Evolutionary conservation across 2,113 vertebrate species (phyloP), one percentile per base, ranked within the genome.

Genomic region (Choloepus hoffmanni): DNA sequence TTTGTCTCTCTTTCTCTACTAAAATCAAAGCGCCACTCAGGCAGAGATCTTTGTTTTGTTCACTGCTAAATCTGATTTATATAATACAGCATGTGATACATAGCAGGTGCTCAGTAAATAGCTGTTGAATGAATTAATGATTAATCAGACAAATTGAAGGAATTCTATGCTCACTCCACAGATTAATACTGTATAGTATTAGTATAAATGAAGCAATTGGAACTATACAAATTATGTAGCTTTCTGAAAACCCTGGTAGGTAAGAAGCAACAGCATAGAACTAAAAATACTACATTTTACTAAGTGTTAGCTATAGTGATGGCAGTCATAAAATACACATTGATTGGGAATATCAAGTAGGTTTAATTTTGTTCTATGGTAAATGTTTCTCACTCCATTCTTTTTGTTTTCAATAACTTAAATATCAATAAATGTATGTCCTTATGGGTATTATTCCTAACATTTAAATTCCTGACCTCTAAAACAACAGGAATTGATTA

Each of bases 401-500:
- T 92, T 92, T 94, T 94, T 92, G 36, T 95, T 97, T 97, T 89
- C 86, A 94, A 89, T 92, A 91, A 92, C 89, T 90, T 96, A 74
- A 74, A 86, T 97, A 90, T 86, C 93, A 97, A 79, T 95, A 98
- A 94, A 91, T 76, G 45, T 95, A 81, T 84, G 94, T 94, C 87
- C 83, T 87, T 83, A 86, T 81, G 94, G 94, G 81, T 78, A 97
- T 92, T 74, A 97, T 67, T 55, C 74, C 62, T 97, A 85, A 95
- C 85, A 98, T 19, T 95, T 94, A 85, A 96, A 96, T 95, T 95
- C 93, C 85, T 97, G 55, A 97, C 50, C n/a, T 97, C 96, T 73
- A 83, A 95, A 97, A 97, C 95, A 96, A 86, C 94, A 97, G 89
- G 95, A 97, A 97, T 96, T 91, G 95, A 97, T 97, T 97, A 97